These are phyloP conservation scores for Ooceraea biroi DNA, from an alignment of 1,140 invertebrate species.

Conservation along the genomic window DNA sequence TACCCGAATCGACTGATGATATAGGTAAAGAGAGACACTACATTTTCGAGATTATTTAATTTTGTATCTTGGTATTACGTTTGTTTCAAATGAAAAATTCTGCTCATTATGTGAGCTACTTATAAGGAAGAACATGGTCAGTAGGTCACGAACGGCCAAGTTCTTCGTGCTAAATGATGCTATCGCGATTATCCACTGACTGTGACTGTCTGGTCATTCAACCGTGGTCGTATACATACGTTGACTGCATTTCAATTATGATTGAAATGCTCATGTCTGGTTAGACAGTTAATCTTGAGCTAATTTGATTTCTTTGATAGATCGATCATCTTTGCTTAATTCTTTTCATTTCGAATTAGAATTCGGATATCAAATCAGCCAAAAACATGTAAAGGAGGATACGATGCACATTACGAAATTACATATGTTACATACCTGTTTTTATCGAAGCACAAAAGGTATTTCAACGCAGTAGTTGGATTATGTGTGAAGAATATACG, in stretches of 20 bases:
- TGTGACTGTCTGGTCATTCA: constrained; percentile 3
- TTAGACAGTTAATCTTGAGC: too few relatives aligned
- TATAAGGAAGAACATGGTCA: constrained; percentile 40
- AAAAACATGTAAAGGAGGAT: too few relatives aligned
- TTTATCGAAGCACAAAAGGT: not conserved
- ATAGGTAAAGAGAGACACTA: too few relatives aligned
- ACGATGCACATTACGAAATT: too few relatives aligned
- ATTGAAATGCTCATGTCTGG: too few relatives aligned
- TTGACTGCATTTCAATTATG: constrained; percentile 2
- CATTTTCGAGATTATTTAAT: too few relatives aligned
- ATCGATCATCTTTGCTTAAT: too few relatives aligned
- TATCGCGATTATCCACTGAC: constrained; percentile 17
- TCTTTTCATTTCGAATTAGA: not conserved
- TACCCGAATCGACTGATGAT: not conserved
- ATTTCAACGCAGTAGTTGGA: not conserved
- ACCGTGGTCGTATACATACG: not conserved
- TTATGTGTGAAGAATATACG: too few relatives aligned
- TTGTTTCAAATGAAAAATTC: too few relatives aligned
- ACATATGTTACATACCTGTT: not conserved
- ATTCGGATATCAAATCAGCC: not conserved
- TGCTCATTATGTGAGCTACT: too few relatives aligned
- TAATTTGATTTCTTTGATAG: too few relatives aligned
- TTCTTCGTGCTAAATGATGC: constrained; percentile 17
- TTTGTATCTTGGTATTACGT: too few relatives aligned
- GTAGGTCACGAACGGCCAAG: constrained; percentile 44